phyloP scores from a whole-genome alignment of 2,888 invertebrate species.

The Pandemis heparana region DNA sequence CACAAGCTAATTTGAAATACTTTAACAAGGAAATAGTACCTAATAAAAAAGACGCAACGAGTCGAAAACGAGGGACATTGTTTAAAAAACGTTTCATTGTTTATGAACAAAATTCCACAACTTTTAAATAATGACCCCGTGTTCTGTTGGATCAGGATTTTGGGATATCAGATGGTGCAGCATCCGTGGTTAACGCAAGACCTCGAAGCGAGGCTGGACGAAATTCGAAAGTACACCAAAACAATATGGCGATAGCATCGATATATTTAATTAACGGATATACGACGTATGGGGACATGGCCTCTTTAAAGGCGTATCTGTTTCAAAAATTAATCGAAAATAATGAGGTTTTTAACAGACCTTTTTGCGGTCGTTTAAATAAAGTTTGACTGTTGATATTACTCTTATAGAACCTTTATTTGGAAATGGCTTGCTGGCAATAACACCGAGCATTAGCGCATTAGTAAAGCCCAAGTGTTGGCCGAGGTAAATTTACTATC shows the following conservation, averaged over 20 bases:
- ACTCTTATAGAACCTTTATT: too few species aligned
- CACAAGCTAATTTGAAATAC: too few species aligned
- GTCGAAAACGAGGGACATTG: background rate
- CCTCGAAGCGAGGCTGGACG: slow-evolving; percentile 63
- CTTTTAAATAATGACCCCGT: background rate
- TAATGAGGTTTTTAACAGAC: too few species aligned
- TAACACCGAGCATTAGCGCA: too few species aligned
- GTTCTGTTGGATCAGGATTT: slow-evolving; percentile 1
- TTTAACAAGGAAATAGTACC: too few species aligned
- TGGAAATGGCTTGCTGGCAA: too few species aligned
- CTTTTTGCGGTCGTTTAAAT: too few species aligned
- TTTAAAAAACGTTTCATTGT: background rate
- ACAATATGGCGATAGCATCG: slow-evolving; percentile 59
- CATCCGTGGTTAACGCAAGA: slow-evolving; percentile 54
- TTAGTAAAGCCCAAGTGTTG: too few species aligned
- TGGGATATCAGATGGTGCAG: slow-evolving; percentile 39
- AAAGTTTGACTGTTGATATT: too few species aligned
- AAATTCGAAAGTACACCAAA: slow-evolving; percentile 61
- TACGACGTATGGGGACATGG: slow-evolving; percentile 31
- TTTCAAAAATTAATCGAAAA: slow-evolving; percentile 3
- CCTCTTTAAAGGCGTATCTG: slow-evolving; percentile 23
- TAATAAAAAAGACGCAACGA: background rate
- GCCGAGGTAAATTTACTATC: too few species aligned
- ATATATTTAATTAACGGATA: slow-evolving; percentile 49
- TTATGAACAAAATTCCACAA: background rate